Base-by-base conservation (phyloP, 2,888 invertebrate species). In the Polietes domitor region DNA sequence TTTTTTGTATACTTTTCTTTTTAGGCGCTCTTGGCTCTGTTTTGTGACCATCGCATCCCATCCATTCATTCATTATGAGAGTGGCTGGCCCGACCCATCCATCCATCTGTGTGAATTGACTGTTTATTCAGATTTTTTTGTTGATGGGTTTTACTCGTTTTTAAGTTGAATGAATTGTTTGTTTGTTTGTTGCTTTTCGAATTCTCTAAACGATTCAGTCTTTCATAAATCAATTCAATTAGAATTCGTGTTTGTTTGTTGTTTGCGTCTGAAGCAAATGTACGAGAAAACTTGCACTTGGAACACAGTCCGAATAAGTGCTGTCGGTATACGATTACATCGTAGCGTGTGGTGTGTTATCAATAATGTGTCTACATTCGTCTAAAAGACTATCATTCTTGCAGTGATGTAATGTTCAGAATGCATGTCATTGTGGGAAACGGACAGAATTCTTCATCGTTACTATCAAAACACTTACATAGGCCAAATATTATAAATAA, bases 121-220 rank as follows among this genome's bases (percentile, higher is more conserved):
- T 47, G n/a, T 47, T 47, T 47, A 4, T 47, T 15, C 41, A 41
- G 6, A n/a, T 47, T n/a, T n/a, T 47, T 4, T 47, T 47, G 15
- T 47, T 7, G 4, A 47, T 47, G 58, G 26, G 26, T 61, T 28
- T 61, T 28, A 61, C 7, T 28, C 58, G 28, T 9, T 65, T 37
- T 65, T 37, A 41, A 41, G 68, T 68, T 68, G 41, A 68, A 68
- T 68, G 68, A 68, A 68, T 41, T 65, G 65, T 41, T 65, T 65
- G 65, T 37, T 63, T 37, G 12, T 37, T 37, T 65, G 37, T 37
- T 26, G 58, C 26, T 58, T 15, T 58, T 24, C 26, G 24, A 10
- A 15, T 24, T 58, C 24, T 21, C 26, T 53, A 65, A 63, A 65
- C 21, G 17, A 41, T 65, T 17, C 43, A 28, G 28, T 65, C 41